phyloP scores from a whole-genome alignment of 2,888 invertebrate species.

The Flexamia atlantica region DNA sequence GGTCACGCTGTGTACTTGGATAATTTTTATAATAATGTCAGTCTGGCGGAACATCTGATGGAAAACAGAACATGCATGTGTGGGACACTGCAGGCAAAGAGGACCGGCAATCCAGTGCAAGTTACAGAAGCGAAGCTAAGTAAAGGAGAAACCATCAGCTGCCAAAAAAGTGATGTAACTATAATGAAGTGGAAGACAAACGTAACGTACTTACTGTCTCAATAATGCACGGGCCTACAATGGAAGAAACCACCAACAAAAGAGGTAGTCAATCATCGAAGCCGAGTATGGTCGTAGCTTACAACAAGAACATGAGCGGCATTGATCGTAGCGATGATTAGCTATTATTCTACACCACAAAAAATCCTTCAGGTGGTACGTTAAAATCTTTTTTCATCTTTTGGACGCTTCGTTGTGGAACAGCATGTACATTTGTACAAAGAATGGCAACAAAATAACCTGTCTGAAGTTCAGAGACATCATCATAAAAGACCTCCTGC shows the following conservation, averaged over 20 bases:
- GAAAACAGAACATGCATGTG: constrained; percentile 53
- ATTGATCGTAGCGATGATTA: constrained; percentile 59
- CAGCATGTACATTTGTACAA: constrained; percentile 41
- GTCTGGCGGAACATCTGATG: constrained; percentile 54
- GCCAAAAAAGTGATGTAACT: constrained; percentile 52
- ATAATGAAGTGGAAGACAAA: constrained; percentile 54
- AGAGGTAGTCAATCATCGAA: constrained; percentile 28
- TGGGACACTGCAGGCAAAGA: constrained; percentile 18
- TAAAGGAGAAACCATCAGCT: constrained; percentile 49
- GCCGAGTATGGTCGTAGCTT: constrained; percentile 54
- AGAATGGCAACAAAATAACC: constrained; percentile 31
- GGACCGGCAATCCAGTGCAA: constrained; percentile 40
- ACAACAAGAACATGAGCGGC: constrained; percentile 55
- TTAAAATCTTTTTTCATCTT: constrained; percentile 56
- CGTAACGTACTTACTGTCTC: constrained; percentile 52
- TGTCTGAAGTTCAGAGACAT: constrained; percentile 53
- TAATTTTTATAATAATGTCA: constrained; percentile 57
- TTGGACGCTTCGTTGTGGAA: constrained; percentile 55
- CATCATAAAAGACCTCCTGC: constrained; percentile 48
- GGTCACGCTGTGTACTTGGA: constrained; percentile 35
- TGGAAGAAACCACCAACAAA: constrained; percentile 53
- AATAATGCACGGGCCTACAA: constrained; percentile 56
- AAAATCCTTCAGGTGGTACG: constrained; percentile 50
- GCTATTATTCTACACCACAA: constrained; percentile 48
- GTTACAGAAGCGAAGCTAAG: constrained; percentile 28